Evolutionary conservation across 2,888 invertebrate genomes (phyloP), one percentile per base, ranked within the genome.

Genomic region (Lepidocyrtoides sp.): DNA sequence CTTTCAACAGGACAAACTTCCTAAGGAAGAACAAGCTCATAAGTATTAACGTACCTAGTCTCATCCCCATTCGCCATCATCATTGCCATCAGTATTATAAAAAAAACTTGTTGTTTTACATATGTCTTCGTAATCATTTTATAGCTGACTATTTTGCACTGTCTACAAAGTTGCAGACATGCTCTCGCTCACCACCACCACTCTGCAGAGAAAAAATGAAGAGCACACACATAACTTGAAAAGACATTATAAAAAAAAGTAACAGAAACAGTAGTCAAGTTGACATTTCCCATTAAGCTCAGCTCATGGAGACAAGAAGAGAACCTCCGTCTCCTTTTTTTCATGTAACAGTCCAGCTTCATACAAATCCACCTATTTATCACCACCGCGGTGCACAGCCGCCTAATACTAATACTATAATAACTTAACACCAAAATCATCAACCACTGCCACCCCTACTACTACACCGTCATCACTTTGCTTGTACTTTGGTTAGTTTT

Each of bases 201-300:
- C n/a, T n/a, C n/a, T n/a, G n/a, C n/a, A n/a, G n/a, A n/a, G n/a
- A n/a, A 60, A 60, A 60, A 23, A 7, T 23, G 60, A 2, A 60
- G 60, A 60, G 26, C 26, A 60, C 60, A 60, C 60, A 60, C 60
- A n/a, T n/a, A 60, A 60, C 23, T 60, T 26, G 60, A 26, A 60
- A 54, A 17, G 54, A 54, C 54, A 54, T 54, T 54, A 54, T 17
- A 54, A 54, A 14, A 54, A 14, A 10, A 17, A 12, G 17, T 26
- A 60, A 60, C 23, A 66, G 66, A 29, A 66, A 66, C 66, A 54
- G 41, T 54, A 54, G 48, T 29, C 54, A 29, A 79, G 54, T 79
- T 79, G 77, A 79, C 77, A 79, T 79, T 79, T 79, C 54, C 77
- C 77, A 79, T 51, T 54, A 79, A 48, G 14, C 54, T 29, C 29